Base-by-base conservation (phyloP, 1,140 invertebrate genomes). In the Trachymyrmex septentrionalis region DNA sequence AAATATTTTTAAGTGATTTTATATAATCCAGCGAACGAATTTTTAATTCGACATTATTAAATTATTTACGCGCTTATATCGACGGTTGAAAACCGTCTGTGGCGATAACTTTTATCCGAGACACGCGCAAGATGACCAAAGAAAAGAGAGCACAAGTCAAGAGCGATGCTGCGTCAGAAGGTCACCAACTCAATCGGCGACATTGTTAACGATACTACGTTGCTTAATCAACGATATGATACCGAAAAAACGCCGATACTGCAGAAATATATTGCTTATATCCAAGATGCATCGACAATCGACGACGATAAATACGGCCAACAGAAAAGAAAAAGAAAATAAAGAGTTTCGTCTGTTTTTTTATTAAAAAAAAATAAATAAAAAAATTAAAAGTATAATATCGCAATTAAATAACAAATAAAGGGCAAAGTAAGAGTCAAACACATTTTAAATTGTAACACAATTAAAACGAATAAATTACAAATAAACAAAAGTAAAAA, bases 61-160 rank as follows among this genome's bases (percentile, higher is more conserved):
- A 38, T 44, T 50, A 24, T 55, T 67, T 14, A 50, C 19, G 21
- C 27, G 16, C n/a, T 10, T 21, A 69, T 10, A 38, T 34, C n/a
- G n/a, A 64, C 71, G 34, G 0, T 69, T 55, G 77, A 34, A 69
- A 69, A 69, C 14, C 21, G n/a, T n/a, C 44, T 69, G 77, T 38
- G 57, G 30, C 24, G 75, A 78, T 69, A 80, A 69, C 77, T 44
- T 64, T 16, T 78, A 64, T 19, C 48, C 63, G 63, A 30, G 12
- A 34, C 53, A 34, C 48, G 27, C 44, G 66, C 66, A 2, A 48
- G 16, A 14, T 71, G 78, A 57, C 0, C 44, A 34, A 67, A 27
- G 12, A 24, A 44, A 78, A 9, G 12, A 21, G 76, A 80, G 21
- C 16, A 81, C 57, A 57, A 71, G 50, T 81, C 38, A 81, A 81